Evolutionary conservation across 2,888 invertebrate genomes (phyloP), one percentile per base, ranked within the genome.

Genomic region (Chromoteleia sp.): DNA sequence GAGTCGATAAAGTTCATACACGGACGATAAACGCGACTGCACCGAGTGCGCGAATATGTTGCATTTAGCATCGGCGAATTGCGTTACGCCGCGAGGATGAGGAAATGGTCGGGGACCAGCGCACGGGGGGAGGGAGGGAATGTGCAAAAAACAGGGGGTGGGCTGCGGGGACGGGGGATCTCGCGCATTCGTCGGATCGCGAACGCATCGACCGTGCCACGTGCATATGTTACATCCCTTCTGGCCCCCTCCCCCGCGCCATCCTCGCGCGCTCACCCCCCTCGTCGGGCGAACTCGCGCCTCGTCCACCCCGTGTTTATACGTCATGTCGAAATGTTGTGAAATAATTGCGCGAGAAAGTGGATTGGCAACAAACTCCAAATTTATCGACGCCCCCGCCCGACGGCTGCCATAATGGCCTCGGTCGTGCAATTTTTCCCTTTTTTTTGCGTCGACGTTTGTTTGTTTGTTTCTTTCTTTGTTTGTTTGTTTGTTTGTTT

Each of bases 271-370:
- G 71, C 65, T 56, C 36, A n/a, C 78, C 85, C 77, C 77, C 84
- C 73, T 67, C 73, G 82, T 74, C 75, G 77, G 78, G 58, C 78
- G 56, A 75, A 58, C 61, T 77, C 54, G 41, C 58, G 75, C 83
- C 85, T 84, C 70, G 59, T 68, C 76, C 67, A 77, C 81, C 65
- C 74, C 80, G 70, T 85, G 86, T 88, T 88, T 88, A 85, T 87
- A 88, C 87, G 89, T 90, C 90, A 89, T 89, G 91, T 91, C 88
- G 90, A 90, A 89, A 89, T 85, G 89, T 87, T 86, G 87, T 85
- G 88, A 89, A 90, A 91, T 90, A 90, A 90, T 90, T 88, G 89
- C 88, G 88, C 89, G 90, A 89, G 90, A 91, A 91, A 90, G 87
- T 89, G 90, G 75, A 89, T 90, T 89, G 88, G 90, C 86, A 88